Percentiles rank a stretch among this genome's conserved stretches.
These are phyloP conservation scores for Ptychochromis oligacanthus DNA, from an alignment of 2,113 vertebrate species.

Conservation along the genomic window DNA sequence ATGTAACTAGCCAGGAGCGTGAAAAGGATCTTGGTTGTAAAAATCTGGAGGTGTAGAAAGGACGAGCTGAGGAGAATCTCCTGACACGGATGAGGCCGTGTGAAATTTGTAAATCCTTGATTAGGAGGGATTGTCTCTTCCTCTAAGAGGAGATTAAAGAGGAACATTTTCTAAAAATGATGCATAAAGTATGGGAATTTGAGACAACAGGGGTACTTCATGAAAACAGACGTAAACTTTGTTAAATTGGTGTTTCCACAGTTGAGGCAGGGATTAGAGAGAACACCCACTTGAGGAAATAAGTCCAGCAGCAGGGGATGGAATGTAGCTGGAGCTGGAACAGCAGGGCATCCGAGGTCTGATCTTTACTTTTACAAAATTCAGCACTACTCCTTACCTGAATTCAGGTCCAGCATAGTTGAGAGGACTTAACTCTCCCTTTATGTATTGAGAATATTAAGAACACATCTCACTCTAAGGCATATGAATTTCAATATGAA, in stretches of 20 bases:
- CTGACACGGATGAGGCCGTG: constrained; percentile 43
- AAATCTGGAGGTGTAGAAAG: constrained; percentile 28
- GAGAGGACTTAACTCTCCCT: background rate
- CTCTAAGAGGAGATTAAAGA: constrained; percentile 50
- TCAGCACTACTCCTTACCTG: background rate
- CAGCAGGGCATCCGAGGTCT: constrained; percentile 2
- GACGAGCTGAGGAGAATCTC: constrained; percentile 40
- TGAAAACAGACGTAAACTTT: constrained; percentile 33
- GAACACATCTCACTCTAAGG: background rate
- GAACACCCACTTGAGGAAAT: background rate
- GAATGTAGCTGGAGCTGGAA: constrained; percentile 11
- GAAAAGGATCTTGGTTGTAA: background rate
- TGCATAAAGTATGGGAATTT: constrained; percentile 13
- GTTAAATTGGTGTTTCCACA: background rate
- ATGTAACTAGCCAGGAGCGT: constrained; percentile 10
- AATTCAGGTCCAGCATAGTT: background rate
- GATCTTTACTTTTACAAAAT: constrained; percentile 25
- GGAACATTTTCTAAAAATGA: constrained; percentile 28
- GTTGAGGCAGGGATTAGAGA: background rate
- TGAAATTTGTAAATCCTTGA: constrained; percentile 59
- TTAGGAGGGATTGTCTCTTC: constrained; percentile 51
- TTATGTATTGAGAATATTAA: background rate
- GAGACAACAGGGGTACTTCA: background rate
- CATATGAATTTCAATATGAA: background rate
- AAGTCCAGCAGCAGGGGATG: constrained; percentile 19